Percentiles rank a stretch among this genome's conserved stretches.
phyloP scores from a whole-genome alignment of 2,888 invertebrate genomes.

The Habrosyne pyritoides region DNA sequence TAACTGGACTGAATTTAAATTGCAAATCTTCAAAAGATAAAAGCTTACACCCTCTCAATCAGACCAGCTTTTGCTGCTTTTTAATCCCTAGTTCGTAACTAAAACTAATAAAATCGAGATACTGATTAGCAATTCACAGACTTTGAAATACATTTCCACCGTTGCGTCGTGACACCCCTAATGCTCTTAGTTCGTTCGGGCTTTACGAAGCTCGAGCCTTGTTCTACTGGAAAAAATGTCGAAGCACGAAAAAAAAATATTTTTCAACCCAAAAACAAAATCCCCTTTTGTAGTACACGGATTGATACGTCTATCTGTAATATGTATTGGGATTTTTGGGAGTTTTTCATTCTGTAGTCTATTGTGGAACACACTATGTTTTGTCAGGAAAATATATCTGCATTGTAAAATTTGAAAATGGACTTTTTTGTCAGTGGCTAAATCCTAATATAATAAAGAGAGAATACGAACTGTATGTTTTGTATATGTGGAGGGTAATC shows the following conservation, averaged over 20 bases:
- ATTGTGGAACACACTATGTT: background rate
- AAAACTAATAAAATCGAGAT: background rate
- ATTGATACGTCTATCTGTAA: background rate
- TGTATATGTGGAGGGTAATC: too few species aligned
- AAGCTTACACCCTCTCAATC: background rate
- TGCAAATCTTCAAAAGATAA: background rate
- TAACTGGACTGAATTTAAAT: background rate
- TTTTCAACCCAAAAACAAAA: constrained; percentile 26
- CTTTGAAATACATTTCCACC: constrained; percentile 6
- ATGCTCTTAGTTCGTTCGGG: constrained; percentile 45
- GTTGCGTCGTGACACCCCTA: constrained; percentile 37
- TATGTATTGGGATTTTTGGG: background rate
- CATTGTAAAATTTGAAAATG: too few species aligned
- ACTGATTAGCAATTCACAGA: constrained; percentile 7
- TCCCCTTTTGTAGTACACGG: constrained; percentile 17
- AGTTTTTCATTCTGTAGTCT: background rate
- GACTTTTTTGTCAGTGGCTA: too few species aligned
- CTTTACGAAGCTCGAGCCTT: constrained; percentile 42
- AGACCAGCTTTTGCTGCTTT: background rate
- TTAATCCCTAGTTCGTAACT: background rate
- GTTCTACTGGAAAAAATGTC: constrained; percentile 42
- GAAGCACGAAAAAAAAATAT: constrained; percentile 37
- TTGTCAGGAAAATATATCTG: background rate
- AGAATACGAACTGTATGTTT: too few species aligned
- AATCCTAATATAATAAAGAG: too few species aligned